Evolutionary conservation across 2,797 vertebrate species (phyloP).

Genomic region (Leuciscus waleckii): DNA sequence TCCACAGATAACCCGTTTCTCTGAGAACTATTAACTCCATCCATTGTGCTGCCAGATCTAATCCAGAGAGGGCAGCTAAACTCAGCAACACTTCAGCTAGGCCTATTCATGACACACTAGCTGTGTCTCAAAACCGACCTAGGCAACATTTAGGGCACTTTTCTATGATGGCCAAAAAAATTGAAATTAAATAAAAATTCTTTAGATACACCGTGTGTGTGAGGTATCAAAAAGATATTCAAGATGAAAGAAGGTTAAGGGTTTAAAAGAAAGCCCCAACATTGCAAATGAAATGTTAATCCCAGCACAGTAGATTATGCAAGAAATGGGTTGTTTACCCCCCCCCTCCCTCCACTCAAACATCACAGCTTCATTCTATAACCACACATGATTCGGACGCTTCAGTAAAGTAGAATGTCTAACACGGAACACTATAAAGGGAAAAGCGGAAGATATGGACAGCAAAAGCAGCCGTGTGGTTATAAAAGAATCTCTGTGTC

Average conservation of each 20-base stretch:
- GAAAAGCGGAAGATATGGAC: not conserved
- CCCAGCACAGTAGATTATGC: slow-evolving; percentile 78
- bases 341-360: slow-evolving; percentile 49
- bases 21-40: slow-evolving; percentile 62
- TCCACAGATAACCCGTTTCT: slow-evolving; percentile 11
- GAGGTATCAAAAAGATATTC: not conserved
- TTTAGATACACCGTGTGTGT: too few species aligned
- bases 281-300: slow-evolving; percentile 71
- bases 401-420: slow-evolving; percentile 31
- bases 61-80: slow-evolving; percentile 33
- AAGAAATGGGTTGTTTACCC: slow-evolving; percentile 74
- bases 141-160: not conserved
- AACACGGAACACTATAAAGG: not conserved
- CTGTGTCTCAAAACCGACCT: not conserved
- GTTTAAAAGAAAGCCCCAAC: slow-evolving; percentile 26
- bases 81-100: slow-evolving; percentile 40
- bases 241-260: not conserved
- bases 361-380: slow-evolving; percentile 21
- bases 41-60: slow-evolving; percentile 43
- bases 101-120: slow-evolving; percentile 47
- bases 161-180: not conserved
- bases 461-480: slow-evolving; percentile 4
- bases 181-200: not conserved
- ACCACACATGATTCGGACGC: slow-evolving; percentile 32
- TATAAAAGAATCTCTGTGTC: slow-evolving; percentile 15